Evolutionary conservation across 2,113 vertebrate genomes (phyloP).

Genomic region (Rhynchomys soricoides): DNA sequence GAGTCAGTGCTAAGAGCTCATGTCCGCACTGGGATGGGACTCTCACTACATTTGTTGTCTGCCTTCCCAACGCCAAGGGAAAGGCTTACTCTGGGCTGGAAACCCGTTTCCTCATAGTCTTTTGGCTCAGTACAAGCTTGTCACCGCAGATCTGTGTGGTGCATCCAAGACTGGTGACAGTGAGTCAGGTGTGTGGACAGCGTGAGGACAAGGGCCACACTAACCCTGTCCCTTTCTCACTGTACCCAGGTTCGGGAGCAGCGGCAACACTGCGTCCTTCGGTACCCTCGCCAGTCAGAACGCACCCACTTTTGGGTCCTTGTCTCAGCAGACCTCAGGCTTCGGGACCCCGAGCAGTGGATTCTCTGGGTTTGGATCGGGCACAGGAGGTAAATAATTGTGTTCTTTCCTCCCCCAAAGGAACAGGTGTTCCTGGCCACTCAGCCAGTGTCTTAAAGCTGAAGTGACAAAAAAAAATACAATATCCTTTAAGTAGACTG

Average conservation of each 20-base stretch:
- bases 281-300: conserved; percentile 91
- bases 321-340: conserved; percentile 90
- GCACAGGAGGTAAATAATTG: conserved; percentile 84
- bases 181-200: rapidly evolving
- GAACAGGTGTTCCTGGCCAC: rapidly evolving
- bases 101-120: not conserved
- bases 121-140: not conserved
- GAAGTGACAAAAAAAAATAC: not conserved
- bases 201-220: rapidly evolving
- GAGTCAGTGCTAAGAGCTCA: not conserved
- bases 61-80: not conserved
- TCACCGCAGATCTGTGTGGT: rapidly evolving
- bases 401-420: not conserved
- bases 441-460: not conserved
- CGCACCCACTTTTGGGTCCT: conserved; percentile 89
- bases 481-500: not conserved
- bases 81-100: not conserved
- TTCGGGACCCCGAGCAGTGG: conserved; percentile 89
- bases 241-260: conserved; percentile 91
- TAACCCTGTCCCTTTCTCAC: not conserved
- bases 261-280: conserved; percentile 88
- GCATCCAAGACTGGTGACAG: rapidly evolving
- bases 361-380: conserved; percentile 93
- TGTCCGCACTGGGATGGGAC: rapidly evolving
- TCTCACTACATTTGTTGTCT: rapidly evolving